Conservation (phyloP, 2,888 invertebrate genomes). For the Drosophila vallismaia region DNA sequence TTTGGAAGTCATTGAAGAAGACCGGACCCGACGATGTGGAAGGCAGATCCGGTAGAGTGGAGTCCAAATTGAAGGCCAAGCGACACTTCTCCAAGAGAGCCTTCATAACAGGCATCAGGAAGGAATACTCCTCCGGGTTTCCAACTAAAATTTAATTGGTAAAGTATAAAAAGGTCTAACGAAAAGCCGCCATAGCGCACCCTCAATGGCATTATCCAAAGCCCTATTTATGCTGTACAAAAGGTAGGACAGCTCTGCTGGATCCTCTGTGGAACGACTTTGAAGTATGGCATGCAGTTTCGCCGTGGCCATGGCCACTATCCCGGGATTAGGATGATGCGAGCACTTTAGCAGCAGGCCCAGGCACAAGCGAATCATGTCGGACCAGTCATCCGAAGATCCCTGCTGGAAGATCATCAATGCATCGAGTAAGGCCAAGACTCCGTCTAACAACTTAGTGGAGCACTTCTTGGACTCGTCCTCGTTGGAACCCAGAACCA, state of each 20-base stretch:
- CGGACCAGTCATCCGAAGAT: slow-evolving; percentile 85
- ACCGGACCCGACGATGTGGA: slow-evolving; percentile 85
- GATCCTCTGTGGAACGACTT: slow-evolving; percentile 85
- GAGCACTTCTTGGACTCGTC: slow-evolving; percentile 85
- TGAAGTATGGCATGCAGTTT: slow-evolving; percentile 86
- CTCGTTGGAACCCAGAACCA: slow-evolving; percentile 85
- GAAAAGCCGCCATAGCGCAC: slow-evolving; percentile 61
- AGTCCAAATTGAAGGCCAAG: slow-evolving; percentile 80
- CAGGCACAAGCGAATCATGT: slow-evolving; percentile 85
- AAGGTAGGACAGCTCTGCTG: slow-evolving; percentile 86
- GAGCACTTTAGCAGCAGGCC: slow-evolving; percentile 84
- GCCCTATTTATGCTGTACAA: slow-evolving; percentile 84
- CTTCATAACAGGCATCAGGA: slow-evolving; percentile 87
- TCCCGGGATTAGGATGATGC: slow-evolving; percentile 84
- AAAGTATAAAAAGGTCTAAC: background rate
- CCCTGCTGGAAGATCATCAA: slow-evolving; percentile 86
- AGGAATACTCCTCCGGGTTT: slow-evolving; percentile 86
- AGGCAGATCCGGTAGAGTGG: slow-evolving; percentile 85
- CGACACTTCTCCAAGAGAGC: slow-evolving; percentile 86
- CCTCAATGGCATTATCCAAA: slow-evolving; percentile 84
- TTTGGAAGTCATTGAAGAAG: slow-evolving; percentile 87
- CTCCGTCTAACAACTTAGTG: slow-evolving; percentile 85
- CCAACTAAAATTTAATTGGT: slow-evolving; percentile 77
- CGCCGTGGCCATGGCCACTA: slow-evolving; percentile 87
- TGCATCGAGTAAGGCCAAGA: slow-evolving; percentile 85